Percentiles rank a stretch among this genome's conserved stretches.
These are phyloP conservation scores for Acrocera orbiculus DNA, from an alignment of 2,888 invertebrate genomes.

Conservation along the genomic window DNA sequence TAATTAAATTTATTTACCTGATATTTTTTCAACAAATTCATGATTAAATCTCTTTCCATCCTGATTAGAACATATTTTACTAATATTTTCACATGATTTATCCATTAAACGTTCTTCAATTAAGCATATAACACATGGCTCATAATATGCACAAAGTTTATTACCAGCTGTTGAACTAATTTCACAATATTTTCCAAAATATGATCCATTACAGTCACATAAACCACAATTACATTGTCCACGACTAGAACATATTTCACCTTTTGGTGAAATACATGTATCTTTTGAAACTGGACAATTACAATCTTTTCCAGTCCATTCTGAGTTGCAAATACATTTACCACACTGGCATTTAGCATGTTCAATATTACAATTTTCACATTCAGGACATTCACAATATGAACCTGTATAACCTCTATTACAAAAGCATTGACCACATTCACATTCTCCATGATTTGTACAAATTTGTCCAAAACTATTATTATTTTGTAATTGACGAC, in stretches of 20 bases:
- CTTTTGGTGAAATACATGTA: constrained; percentile 36
- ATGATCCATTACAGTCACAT: constrained; percentile 21
- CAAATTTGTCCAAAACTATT: constrained; percentile 34
- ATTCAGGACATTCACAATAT: constrained; percentile 45
- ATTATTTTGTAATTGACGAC: constrained; percentile 21
- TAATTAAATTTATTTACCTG: constrained; percentile 11
- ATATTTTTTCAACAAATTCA: constrained; percentile 17
- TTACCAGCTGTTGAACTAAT: constrained; percentile 21
- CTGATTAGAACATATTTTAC: constrained; percentile 19
- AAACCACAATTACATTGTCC: constrained; percentile 62
- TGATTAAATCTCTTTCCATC: constrained; percentile 18
- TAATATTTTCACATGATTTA: constrained; percentile 16
- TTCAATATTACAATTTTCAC: constrained; percentile 38
- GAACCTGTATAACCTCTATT: constrained; percentile 39
- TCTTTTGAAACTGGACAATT: constrained; percentile 36
- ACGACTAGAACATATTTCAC: constrained; percentile 47
- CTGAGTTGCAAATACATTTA: constrained; percentile 44
- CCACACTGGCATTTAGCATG: constrained; percentile 63
- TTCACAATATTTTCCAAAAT: constrained; percentile 25
- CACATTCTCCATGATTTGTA: constrained; percentile 57
- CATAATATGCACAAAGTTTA: constrained; percentile 25
- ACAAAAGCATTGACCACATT: constrained; percentile 60
- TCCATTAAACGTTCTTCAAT: constrained; percentile 17
- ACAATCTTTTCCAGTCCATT: constrained; percentile 41
- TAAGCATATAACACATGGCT: constrained; percentile 25